These are phyloP conservation scores for Dendrolimus pini DNA, from an alignment of 2,888 invertebrate species.

Conservation along the genomic window DNA sequence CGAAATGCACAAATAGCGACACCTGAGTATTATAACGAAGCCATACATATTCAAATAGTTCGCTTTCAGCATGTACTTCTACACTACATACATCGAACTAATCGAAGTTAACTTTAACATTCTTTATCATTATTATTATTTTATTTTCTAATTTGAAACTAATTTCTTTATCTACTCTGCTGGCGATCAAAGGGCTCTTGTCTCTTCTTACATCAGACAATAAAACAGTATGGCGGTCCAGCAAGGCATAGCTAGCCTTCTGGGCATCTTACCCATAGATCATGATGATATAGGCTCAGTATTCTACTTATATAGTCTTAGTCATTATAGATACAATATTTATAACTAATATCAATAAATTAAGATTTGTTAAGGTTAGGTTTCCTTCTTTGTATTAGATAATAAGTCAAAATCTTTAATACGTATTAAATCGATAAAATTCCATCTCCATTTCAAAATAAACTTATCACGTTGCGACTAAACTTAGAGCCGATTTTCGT, in stretches of 20 bases:
- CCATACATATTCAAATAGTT: not conserved
- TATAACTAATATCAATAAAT: no score
- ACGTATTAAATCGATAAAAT: slow-evolving; percentile 36
- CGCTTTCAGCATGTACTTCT: not conserved
- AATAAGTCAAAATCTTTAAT: slow-evolving; percentile 7
- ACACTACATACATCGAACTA: not conserved
- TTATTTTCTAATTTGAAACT: no score
- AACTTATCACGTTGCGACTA: slow-evolving; percentile 64
- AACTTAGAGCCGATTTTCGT: slow-evolving; percentile 46
- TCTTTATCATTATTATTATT: no score
- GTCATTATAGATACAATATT: no score
- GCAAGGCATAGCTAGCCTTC: no score
- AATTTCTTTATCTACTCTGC: not conserved
- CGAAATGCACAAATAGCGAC: not conserved
- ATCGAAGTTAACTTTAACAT: not conserved
- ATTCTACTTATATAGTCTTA: no score
- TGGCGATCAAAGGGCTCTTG: not conserved
- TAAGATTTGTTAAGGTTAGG: no score
- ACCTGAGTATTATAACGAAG: not conserved
- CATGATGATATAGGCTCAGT: no score
- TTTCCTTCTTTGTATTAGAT: no score
- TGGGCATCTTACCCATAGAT: no score
- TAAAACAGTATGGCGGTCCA: no score
- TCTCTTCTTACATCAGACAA: no score
- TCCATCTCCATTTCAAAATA: slow-evolving; percentile 61